phyloP scores from a whole-genome alignment of 2,797 vertebrate species.

The Rhinichthys osculus region DNA sequence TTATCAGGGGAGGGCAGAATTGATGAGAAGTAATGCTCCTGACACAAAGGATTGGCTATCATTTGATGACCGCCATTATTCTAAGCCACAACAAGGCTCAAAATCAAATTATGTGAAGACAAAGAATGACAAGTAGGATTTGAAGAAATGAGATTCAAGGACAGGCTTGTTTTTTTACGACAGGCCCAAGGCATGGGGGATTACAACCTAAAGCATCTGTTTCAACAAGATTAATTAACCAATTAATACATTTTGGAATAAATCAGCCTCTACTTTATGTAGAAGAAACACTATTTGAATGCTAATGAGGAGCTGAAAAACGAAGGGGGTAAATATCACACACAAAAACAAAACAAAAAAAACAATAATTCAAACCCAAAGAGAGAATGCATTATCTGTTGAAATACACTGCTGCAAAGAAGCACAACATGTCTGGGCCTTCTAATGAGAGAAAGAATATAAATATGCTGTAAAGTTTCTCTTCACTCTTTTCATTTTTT shows the following conservation, averaged over 20 bases:
- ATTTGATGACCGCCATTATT: conserved; percentile 47
- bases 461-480: conserved; percentile 43
- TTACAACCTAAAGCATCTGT: conserved; percentile 59
- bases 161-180: conserved; percentile 26
- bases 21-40: conserved; percentile 32
- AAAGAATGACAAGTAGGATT: conserved; percentile 40
- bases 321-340: conserved; percentile 19
- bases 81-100: conserved; percentile 5
- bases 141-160: conserved; percentile 48
- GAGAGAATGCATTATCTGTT: conserved; percentile 18
- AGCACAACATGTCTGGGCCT: conserved; percentile 17
- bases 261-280: conserved; percentile 47
- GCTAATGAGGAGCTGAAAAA: conserved; percentile 39
- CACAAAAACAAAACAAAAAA: background rate
- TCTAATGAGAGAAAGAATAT: conserved; percentile 24
- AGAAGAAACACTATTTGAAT: conserved; percentile 52
- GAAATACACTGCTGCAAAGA: conserved; percentile 10
- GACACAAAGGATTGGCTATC: conserved; percentile 37
- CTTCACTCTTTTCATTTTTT: background rate
- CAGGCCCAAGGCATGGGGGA: conserved; percentile 48
- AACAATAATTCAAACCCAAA: background rate
- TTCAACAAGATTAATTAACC: conserved; percentile 60
- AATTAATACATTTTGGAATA: conserved; percentile 64
- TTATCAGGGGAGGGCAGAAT: conserved; percentile 18
- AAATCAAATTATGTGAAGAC: conserved; percentile 52